These are phyloP conservation scores for Hydractinia echinata DNA, from an alignment of 30 jellyfish, hydroid and myxozoan species.

Conservation along the genomic window DNA sequence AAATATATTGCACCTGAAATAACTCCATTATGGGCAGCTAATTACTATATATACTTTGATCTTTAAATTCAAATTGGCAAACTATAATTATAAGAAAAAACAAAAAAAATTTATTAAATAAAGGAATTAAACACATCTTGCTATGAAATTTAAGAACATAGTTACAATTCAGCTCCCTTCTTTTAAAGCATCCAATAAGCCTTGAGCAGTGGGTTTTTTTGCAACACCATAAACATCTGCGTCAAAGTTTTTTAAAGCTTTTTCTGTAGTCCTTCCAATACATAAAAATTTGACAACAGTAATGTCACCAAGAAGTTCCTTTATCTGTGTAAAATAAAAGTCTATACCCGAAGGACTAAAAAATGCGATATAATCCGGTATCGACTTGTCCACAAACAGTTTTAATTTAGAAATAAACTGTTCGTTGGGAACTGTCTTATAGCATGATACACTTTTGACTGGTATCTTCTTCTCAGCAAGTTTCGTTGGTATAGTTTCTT, in stretches of 20 bases:
- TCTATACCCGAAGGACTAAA: slow-evolving; percentile 95
- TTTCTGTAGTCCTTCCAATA: slow-evolving; percentile 75
- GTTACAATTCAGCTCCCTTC: not conserved
- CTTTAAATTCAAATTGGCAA: no score
- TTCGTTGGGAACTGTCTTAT: slow-evolving; percentile 61
- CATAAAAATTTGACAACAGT: slow-evolving; percentile 46
- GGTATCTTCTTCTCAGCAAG: slow-evolving; percentile 21
- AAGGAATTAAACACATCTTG: no score
- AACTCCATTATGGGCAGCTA: no score
- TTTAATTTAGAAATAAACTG: slow-evolving; percentile 25
- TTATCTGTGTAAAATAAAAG: slow-evolving; percentile 30
- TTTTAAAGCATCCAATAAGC: slow-evolving; percentile 45
- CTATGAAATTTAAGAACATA: no score
- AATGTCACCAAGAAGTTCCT: not conserved
- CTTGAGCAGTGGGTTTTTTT: slow-evolving; percentile 74
- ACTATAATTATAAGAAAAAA: no score
- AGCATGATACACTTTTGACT: slow-evolving; percentile 43
- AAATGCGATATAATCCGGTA: slow-evolving; percentile 62
- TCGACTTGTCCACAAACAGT: not conserved
- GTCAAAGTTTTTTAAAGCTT: slow-evolving; percentile 14
- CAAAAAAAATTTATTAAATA: no score
- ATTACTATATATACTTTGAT: no score
- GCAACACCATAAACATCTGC: slow-evolving; percentile 50
- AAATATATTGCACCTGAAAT: no score
- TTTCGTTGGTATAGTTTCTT: slow-evolving; percentile 45